These are phyloP conservation scores for Alca torda DNA, from an alignment of 2,797 vertebrate genomes.

Conservation along the genomic window DNA sequence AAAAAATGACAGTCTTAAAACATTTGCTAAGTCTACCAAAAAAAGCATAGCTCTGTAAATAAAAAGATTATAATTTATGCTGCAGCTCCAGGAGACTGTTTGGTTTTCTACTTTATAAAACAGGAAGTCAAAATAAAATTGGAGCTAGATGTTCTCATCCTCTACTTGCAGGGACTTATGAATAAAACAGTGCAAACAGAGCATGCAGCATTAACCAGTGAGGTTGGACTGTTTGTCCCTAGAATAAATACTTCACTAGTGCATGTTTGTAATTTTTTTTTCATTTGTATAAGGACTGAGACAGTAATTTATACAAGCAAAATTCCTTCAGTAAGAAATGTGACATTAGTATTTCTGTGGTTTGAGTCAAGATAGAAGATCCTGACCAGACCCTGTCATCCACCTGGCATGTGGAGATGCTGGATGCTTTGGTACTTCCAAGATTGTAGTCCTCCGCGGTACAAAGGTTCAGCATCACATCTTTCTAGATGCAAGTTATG, in stretches of 20 bases:
- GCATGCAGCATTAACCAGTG: not conserved
- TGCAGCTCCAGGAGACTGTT: not conserved
- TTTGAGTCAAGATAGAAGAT: not conserved
- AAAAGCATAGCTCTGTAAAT: not conserved
- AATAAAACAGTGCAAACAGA: not conserved
- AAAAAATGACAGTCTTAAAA: not conserved
- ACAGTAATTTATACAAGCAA: constrained; percentile 26
- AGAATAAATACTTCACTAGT: constrained; percentile 23
- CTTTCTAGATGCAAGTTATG: not conserved
- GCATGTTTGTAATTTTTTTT: constrained; percentile 14
- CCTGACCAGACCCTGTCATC: not conserved
- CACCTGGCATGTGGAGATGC: not conserved
- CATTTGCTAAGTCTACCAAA: constrained; percentile 34
- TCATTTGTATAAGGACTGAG: not conserved
- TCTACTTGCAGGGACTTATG: not conserved
- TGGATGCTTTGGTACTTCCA: not conserved
- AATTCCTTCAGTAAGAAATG: not conserved
- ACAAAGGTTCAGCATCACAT: not conserved
- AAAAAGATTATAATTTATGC: not conserved
- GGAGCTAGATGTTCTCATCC: not conserved
- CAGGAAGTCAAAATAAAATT: constrained; percentile 31
- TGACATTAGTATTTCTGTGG: not conserved
- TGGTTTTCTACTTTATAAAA: not conserved
- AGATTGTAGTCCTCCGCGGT: not conserved
- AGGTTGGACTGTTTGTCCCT: constrained; percentile 17